Conservation (phyloP, 1,140 invertebrate species). For the Stegodyphus dumicola region DNA sequence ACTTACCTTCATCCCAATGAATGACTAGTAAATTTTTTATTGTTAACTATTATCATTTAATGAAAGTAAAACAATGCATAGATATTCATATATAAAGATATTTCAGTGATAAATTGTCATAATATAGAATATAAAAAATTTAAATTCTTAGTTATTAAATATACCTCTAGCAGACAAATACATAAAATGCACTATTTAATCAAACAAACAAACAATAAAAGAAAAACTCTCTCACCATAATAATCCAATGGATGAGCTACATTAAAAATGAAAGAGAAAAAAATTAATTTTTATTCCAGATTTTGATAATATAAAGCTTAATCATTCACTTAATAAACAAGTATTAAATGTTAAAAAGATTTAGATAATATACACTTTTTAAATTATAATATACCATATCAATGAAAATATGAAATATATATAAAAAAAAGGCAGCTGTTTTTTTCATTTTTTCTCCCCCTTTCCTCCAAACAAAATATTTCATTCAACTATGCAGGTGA, state of each 20-base stretch:
- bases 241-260: conserved; percentile 97
- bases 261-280: conserved; percentile 61
- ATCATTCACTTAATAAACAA: too few species aligned
- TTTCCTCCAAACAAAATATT: too few species aligned
- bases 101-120: not conserved
- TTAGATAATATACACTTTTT: too few species aligned
- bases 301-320: not conserved
- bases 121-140: conserved; percentile 73
- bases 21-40: conserved; percentile 56
- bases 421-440: too few species aligned
- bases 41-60: not conserved
- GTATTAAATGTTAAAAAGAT: too few species aligned
- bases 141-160: conserved; percentile 65
- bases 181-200: too few species aligned
- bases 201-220: conserved; percentile 71
- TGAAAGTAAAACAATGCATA: conserved; percentile 14
- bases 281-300: not conserved
- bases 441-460: too few species aligned
- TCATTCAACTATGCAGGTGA: too few species aligned
- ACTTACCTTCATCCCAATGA: conserved; percentile 65
- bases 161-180: too few species aligned
- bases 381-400: too few species aligned
- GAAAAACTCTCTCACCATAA: conserved; percentile 88
- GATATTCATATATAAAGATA: not conserved
- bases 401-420: too few species aligned